phyloP scores from a whole-genome alignment of 2,797 vertebrate species.

The Distichodus sexfasciatus region DNA sequence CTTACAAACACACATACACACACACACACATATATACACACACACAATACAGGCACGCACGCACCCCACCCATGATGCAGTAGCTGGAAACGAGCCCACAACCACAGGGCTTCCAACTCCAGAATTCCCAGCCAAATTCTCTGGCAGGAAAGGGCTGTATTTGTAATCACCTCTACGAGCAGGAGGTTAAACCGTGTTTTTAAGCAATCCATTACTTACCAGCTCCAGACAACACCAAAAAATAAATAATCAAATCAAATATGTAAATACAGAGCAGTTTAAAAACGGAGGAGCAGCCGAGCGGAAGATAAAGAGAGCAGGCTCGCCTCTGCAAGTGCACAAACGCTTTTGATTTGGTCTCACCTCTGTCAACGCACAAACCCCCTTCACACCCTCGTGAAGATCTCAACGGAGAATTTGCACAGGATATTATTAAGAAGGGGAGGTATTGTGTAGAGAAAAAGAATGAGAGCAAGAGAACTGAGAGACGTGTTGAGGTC shows the following conservation, averaged over 20 bases:
- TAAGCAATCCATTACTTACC: constrained; percentile 23
- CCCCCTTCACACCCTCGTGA: not conserved
- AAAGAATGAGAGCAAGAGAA: too few species aligned
- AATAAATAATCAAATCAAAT: constrained; percentile 1
- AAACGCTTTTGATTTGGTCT: not conserved
- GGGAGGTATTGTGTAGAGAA: not conserved
- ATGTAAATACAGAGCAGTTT: too few species aligned
- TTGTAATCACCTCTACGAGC: constrained; percentile 39
- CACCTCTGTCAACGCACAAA: not conserved
- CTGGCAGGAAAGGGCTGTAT: constrained; percentile 27
- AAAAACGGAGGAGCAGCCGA: constrained; percentile 32
- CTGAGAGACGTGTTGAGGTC: constrained; percentile 8
- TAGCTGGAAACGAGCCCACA: constrained; percentile 28
- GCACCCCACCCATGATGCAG: constrained; percentile 12
- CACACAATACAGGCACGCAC: not conserved
- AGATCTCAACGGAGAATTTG: constrained; percentile 4
- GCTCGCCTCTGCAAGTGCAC: constrained; percentile 9
- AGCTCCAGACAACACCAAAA: constrained; percentile 7
- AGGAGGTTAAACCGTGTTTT: constrained; percentile 9
- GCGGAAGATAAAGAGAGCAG: constrained; percentile 36
- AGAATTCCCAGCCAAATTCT: constrained; percentile 29
- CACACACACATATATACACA: not conserved
- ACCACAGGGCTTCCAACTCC: not conserved
- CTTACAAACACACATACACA: not conserved
- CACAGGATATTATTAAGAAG: not conserved